Evolutionary conservation across 2,113 vertebrate genomes (phyloP), one percentile per base, ranked within the genome.

Genomic region (Pluvialis apricaria): DNA sequence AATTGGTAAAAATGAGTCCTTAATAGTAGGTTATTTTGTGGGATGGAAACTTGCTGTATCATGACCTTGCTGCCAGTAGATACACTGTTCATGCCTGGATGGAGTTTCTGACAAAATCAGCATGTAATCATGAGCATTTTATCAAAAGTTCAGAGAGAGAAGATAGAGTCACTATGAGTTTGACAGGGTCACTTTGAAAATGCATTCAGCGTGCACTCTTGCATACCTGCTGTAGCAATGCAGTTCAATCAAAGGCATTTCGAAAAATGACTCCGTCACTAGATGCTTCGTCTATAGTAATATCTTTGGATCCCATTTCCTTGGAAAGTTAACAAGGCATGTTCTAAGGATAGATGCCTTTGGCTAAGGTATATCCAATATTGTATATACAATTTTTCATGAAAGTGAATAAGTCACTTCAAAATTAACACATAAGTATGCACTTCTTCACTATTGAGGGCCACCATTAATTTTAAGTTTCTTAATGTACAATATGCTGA

Each of bases 21-120:
- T 94, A 85, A 94, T 84, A 77, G 38, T 8, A 18, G 76, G 40
- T 88, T 84, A 81, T 90, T 97, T 82, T 52, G 91, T 25, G 72
- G 75, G 91, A 81, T 57, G 52, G 92, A 95, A 81, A 76, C 71
- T 94, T 94, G 57, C 38, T 90, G 14, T 88, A 94, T 81, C 38
- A 2, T 94, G 92, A 97, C 96, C 93, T 96, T 96, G 95, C 93
- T 97, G 92, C 54, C 52, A 93, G 92, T 86, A 71, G 86, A 72
- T 55, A 89, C 77, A 52, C 58, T 81, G 84, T 96, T 96, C 95
- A 97, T 97, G 97, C 87, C 95, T 97, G 88, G 97, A 86, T 97
- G 79, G 75, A 44, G 85, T 92, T 97, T 96, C 92, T 96, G 97
- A 97, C 88, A 97, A 97, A 97, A 96, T 94, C 96, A 93, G 90